phyloP scores from a whole-genome alignment of 2,113 vertebrate species.

The Spea multiplicata region DNA sequence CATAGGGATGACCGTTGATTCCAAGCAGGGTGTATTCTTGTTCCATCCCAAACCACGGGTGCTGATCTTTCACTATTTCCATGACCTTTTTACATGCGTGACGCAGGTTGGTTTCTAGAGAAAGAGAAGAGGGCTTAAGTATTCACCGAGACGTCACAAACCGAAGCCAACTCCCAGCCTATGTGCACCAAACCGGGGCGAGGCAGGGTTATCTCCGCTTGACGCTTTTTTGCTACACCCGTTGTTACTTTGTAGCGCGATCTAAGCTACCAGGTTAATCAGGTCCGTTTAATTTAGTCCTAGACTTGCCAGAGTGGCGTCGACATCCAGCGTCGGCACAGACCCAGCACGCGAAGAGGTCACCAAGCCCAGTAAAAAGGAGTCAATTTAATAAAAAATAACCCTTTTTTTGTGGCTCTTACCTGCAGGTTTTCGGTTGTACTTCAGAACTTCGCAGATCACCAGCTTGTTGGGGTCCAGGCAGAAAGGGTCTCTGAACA shows the following conservation, averaged over 20 bases:
- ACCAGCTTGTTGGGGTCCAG: conserved; percentile 73
- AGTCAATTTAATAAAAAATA: no score
- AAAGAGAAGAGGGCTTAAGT: conserved; percentile 3
- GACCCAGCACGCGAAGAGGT: no score
- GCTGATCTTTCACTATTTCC: conserved; percentile 57
- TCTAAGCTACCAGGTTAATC: no score
- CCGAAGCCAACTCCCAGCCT: no score
- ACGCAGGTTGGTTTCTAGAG: conserved; percentile 69
- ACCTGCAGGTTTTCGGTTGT: conserved; percentile 72
- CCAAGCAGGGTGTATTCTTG: conserved; percentile 66
- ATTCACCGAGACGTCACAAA: accelerated
- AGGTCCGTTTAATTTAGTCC: no score
- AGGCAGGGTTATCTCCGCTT: background rate
- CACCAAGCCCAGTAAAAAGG: no score
- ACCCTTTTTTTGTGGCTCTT: background rate
- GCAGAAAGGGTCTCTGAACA: conserved; percentile 74
- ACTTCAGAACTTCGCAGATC: conserved; percentile 75
- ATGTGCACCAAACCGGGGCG: background rate
- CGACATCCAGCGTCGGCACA: no score
- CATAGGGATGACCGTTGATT: conserved; percentile 58
- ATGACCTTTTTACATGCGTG: conserved; percentile 60
- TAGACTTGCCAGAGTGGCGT: no score
- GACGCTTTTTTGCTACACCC: no score
- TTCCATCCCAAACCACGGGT: conserved; percentile 69
- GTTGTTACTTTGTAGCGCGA: no score